Conservation (phyloP, 2,888 invertebrate genomes). For the Macaria liturata region DNA sequence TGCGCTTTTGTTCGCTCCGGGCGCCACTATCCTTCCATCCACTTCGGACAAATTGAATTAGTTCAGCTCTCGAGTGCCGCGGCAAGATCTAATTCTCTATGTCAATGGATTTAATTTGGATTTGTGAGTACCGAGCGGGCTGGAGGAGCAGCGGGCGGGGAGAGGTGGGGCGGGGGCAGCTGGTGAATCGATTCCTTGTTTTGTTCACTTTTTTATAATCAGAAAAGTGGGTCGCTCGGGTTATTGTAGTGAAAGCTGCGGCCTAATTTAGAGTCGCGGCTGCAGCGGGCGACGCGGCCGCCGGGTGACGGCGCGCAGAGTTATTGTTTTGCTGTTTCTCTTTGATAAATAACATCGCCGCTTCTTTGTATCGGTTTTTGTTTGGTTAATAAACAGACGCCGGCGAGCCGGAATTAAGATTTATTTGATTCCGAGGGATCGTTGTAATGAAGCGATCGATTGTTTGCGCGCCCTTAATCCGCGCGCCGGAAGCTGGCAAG, state of each 20-base stretch:
- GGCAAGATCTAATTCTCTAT: constrained; percentile 63
- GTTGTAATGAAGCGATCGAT: constrained; percentile 37
- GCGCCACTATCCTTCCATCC: constrained; percentile 52
- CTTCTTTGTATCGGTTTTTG: constrained; percentile 62
- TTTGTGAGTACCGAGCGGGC: constrained; percentile 34
- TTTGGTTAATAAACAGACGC: constrained; percentile 35
- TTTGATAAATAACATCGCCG: constrained; percentile 59
- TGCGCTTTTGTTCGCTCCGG: constrained; percentile 58
- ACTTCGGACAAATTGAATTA: constrained; percentile 67
- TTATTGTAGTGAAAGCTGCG: constrained; percentile 40
- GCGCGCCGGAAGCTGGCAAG: constrained; percentile 14
- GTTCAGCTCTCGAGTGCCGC: constrained; percentile 51
- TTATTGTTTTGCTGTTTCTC: constrained; percentile 57
- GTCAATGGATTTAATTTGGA: constrained; percentile 74
- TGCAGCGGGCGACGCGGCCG: constrained; percentile 2
- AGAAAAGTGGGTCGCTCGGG: constrained; percentile 42
- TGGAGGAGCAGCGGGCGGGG: background rate
- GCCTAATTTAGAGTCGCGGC: constrained; percentile 38
- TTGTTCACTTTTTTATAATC: constrained; percentile 50
- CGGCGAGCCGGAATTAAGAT: constrained; percentile 36
- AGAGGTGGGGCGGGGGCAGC: constrained; percentile 10
- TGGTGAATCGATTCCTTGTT: constrained; percentile 41
- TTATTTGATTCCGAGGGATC: constrained; percentile 36
- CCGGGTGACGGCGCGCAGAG: constrained; percentile 12
- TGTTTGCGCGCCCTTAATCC: constrained; percentile 26